phyloP scores from a whole-genome alignment of 2,888 invertebrate species.

The Strigamia maritima region DNA sequence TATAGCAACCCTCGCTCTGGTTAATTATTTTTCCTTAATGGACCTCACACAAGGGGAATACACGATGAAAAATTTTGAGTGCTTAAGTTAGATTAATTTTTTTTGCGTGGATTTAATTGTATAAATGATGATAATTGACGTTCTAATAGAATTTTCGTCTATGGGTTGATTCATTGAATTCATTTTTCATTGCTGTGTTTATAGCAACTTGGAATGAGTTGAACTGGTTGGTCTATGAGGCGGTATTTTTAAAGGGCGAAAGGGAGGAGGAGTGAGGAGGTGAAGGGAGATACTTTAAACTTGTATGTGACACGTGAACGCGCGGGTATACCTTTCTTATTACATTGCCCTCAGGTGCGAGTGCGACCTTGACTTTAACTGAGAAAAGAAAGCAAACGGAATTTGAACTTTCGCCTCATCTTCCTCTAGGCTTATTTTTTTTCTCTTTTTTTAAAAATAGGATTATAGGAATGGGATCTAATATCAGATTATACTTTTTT shows the following conservation, averaged over 20 bases:
- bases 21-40: not conserved
- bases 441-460: not conserved
- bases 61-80: not conserved
- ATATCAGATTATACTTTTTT: not conserved
- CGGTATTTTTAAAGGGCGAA: not conserved
- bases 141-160: too few relatives aligned
- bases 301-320: not conserved
- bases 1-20: not conserved
- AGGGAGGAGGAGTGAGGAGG: not conserved
- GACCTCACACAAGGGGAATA: not conserved
- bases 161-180: too few relatives aligned
- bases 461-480: not conserved
- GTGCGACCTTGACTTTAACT: not conserved
- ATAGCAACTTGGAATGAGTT: too few relatives aligned
- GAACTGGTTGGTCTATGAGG: not conserved
- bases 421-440: not conserved
- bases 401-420: constrained; percentile 4
- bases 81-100: too few relatives aligned
- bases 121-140: too few relatives aligned
- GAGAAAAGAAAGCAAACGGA: constrained; percentile 4
- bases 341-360: not conserved
- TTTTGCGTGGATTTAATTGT: too few relatives aligned
- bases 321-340: not conserved
- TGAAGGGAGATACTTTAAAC: not conserved
- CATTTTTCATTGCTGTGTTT: too few relatives aligned